Conservation (phyloP, 2,113 vertebrate species). For the Leucopsar rothschildi region DNA sequence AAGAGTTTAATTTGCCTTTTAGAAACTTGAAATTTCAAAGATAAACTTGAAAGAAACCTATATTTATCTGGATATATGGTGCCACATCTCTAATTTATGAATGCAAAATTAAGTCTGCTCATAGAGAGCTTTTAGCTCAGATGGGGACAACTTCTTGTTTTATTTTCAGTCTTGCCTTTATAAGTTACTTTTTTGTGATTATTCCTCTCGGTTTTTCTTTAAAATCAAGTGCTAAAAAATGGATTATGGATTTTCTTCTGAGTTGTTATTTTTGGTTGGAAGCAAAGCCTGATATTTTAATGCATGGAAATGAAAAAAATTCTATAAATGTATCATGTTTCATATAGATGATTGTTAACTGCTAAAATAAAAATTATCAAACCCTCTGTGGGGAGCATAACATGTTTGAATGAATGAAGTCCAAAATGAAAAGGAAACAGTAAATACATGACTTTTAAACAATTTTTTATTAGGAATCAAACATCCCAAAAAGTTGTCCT, state of each 20-base stretch:
- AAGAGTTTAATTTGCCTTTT: neutral
- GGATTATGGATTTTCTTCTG: neutral
- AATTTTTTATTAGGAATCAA: neutral
- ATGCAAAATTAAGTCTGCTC: neutral
- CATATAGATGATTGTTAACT: neutral
- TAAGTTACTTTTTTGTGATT: neutral
- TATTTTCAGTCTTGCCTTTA: neutral
- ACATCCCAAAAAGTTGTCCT: neutral
- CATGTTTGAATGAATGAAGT: neutral
- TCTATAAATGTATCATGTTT: neutral
- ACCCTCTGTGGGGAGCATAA: neutral
- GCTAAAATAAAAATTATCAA: neutral
- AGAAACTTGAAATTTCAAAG: neutral
- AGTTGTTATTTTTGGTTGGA: neutral
- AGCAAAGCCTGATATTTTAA: neutral
- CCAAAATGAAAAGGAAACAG: neutral
- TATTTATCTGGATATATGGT: neutral
- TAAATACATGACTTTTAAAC: neutral
- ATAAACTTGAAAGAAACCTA: neutral
- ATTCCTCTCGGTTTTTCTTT: neutral
- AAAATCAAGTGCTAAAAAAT: neutral
- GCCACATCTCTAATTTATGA: neutral
- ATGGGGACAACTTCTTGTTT: neutral
- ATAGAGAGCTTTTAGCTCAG: neutral
- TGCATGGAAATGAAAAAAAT: neutral